Conservation (phyloP, 2,888 invertebrate species). For the Hemaris fuciformis region DNA sequence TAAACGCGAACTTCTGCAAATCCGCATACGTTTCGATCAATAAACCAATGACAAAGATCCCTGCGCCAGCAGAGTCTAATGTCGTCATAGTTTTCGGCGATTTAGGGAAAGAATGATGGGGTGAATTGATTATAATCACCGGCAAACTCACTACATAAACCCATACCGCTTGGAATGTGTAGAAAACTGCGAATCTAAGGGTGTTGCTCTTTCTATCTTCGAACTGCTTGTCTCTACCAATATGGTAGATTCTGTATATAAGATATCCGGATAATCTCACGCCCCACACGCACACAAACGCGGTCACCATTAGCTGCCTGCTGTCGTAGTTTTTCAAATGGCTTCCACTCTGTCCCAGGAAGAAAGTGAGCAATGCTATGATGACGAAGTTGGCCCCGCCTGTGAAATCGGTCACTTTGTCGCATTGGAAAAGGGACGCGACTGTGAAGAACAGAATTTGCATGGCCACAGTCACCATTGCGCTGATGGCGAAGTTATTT, state of each 20-base stretch:
- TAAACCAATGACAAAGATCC: constrained; percentile 91
- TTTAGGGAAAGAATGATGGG: constrained; percentile 87
- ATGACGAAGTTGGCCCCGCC: constrained; percentile 96
- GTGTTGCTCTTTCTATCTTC: constrained; percentile 93
- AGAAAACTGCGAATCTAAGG: constrained; percentile 94
- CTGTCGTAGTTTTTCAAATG: constrained; percentile 89
- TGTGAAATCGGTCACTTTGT: constrained; percentile 96
- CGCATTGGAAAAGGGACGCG: constrained; percentile 92
- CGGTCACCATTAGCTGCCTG: constrained; percentile 94
- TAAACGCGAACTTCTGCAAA: constrained; percentile 94
- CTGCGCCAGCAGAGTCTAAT: constrained; percentile 91
- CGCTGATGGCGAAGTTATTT: constrained; percentile 93
- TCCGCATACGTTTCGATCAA: constrained; percentile 95
- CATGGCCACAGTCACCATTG: constrained; percentile 91
- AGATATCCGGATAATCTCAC: constrained; percentile 92
- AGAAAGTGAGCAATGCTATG: constrained; percentile 92
- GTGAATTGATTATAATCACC: constrained; percentile 94
- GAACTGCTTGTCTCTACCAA: constrained; percentile 94
- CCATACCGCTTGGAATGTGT: constrained; percentile 96
- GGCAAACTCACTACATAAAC: constrained; percentile 95
- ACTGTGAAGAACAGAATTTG: constrained; percentile 94
- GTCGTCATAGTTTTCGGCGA: constrained; percentile 93
- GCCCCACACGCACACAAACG: constrained; percentile 94
- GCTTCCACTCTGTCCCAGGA: constrained; percentile 89
- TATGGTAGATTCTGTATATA: constrained; percentile 93